Evolutionary conservation across 2,113 vertebrate genomes (phyloP).

Genomic region (Platichthys stellatus): DNA sequence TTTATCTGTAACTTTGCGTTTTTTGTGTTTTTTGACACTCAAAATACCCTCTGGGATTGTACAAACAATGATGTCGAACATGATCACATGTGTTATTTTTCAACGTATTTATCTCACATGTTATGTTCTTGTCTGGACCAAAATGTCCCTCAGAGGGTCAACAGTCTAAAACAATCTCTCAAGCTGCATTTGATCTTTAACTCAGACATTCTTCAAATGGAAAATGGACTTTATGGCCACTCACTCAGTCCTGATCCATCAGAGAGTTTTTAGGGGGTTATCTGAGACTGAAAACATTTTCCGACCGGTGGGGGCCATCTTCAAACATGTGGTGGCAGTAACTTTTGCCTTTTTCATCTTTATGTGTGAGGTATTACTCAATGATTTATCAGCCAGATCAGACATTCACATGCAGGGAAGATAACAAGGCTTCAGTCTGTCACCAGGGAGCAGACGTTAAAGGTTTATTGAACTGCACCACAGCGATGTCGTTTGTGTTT

Average conservation of each 20-base stretch:
- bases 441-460: too few species aligned
- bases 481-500: background rate
- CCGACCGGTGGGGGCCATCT: background rate
- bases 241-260: constrained; percentile 32
- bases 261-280: constrained; percentile 45
- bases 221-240: constrained; percentile 25
- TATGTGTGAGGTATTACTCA: constrained; percentile 54
- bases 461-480: too few species aligned
- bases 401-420: constrained; percentile 40
- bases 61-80: too few species aligned
- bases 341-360: constrained; percentile 55
- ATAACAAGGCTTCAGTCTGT: too few species aligned
- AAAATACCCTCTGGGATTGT: too few species aligned
- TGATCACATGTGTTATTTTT: too few species aligned
- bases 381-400: constrained; percentile 47
- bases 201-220: background rate
- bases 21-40: too few species aligned
- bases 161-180: background rate
- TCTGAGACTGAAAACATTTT: constrained; percentile 43
- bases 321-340: constrained; percentile 57
- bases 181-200: constrained; percentile 21
- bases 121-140: too few species aligned
- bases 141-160: too few species aligned
- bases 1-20: too few species aligned
- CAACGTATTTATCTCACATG: too few species aligned